Evolutionary conservation across 2,797 vertebrate genomes (phyloP).

Genomic region (Echeneis naucrates): DNA sequence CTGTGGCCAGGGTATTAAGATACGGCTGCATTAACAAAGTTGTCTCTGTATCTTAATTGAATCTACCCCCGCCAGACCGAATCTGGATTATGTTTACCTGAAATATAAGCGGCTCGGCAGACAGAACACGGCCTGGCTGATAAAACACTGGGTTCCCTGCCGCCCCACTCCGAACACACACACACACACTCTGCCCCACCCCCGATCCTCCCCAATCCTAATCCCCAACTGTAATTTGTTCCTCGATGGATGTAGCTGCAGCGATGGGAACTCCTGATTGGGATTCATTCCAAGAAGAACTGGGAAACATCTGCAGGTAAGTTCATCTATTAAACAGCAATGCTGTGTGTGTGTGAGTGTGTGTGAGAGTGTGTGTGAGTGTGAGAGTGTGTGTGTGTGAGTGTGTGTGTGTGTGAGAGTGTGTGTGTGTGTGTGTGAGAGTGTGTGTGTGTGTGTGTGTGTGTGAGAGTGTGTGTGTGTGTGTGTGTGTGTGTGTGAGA

Average conservation of each 20-base stretch:
- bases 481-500: constrained; percentile 27
- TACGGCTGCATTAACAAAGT: constrained; percentile 88
- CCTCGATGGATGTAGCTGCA: constrained; percentile 79
- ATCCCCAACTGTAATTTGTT: constrained; percentile 87
- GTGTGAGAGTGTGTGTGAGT: too few species aligned
- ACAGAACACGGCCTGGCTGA: constrained; percentile 82
- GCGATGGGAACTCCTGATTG: constrained; percentile 78
- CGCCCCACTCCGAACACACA: too few species aligned
- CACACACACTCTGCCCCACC: constrained; percentile 5
- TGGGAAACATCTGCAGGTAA: constrained; percentile 78
- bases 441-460: constrained; percentile 31
- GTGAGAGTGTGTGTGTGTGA: too few species aligned
- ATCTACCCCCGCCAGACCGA: constrained; percentile 86
- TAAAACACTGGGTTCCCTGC: constrained; percentile 85
- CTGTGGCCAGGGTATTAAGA: constrained; percentile 87
- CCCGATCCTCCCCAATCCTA: constrained; percentile 83
- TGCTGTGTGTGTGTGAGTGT: constrained; percentile 36
- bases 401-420: constrained; percentile 32
- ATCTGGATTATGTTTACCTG: constrained; percentile 90
- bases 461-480: constrained; percentile 30
- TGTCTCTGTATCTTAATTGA: constrained; percentile 90
- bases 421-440: constrained; percentile 28
- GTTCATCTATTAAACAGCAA: constrained; percentile 76
- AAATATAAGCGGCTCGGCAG: constrained; percentile 86
- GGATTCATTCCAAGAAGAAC: constrained; percentile 75